phyloP scores from a whole-genome alignment of 1,140 invertebrate species.

The Cherax destructor region DNA sequence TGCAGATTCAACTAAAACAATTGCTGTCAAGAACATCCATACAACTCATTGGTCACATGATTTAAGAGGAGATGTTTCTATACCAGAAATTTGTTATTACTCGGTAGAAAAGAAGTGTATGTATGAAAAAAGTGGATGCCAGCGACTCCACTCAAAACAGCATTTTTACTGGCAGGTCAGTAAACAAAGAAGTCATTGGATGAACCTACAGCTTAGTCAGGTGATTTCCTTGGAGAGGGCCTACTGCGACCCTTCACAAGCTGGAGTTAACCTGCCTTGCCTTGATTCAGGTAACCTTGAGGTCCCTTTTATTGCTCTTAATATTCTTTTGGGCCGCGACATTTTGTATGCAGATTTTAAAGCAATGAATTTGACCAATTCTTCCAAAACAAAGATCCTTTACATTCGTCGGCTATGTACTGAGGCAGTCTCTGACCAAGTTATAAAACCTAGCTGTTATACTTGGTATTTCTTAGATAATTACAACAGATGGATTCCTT shows the following conservation, averaged over 20 bases:
- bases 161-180: conserved; percentile 59
- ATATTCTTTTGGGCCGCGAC: conserved; percentile 19
- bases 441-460: neutral
- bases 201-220: neutral
- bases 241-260: conserved; percentile 34
- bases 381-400: conserved; percentile 16
- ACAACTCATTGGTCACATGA: conserved; percentile 34
- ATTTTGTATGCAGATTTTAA: conserved; percentile 45
- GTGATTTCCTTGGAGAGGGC: conserved; percentile 14
- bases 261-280: conserved; percentile 17
- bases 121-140: conserved; percentile 37
- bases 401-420: conserved; percentile 23
- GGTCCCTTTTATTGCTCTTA: neutral
- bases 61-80: neutral
- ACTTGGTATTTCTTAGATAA: conserved; percentile 44
- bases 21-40: neutral
- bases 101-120: conserved; percentile 29
- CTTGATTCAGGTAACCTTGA: conserved; percentile 12
- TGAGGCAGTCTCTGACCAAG: neutral
- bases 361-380: conserved; percentile 42
- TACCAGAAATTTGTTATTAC: conserved; percentile 39
- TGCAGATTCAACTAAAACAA: neutral
- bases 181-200: conserved; percentile 10
- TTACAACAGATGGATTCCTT: conserved; percentile 40
- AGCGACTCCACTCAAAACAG: conserved; percentile 17